phyloP scores from a whole-genome alignment of 2,888 invertebrate species.

The Galerucella nymphaeae region DNA sequence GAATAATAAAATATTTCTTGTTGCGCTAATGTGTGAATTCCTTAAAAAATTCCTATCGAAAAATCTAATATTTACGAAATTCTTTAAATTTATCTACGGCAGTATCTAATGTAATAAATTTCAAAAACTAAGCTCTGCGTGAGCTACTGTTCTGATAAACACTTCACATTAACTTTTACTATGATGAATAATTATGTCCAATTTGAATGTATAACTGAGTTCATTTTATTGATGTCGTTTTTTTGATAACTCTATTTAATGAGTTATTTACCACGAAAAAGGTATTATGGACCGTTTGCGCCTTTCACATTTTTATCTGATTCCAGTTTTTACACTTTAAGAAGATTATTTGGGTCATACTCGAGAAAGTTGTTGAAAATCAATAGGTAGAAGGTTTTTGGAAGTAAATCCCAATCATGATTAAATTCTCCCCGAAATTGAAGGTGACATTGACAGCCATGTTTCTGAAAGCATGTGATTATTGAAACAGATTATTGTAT shows the following conservation, averaged over 20 bases:
- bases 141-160: slow-evolving; percentile 30
- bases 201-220: slow-evolving; percentile 33
- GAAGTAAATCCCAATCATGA: no score
- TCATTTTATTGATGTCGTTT: slow-evolving; percentile 27
- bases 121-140: slow-evolving; percentile 29
- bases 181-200: slow-evolving; percentile 34
- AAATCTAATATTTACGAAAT: slow-evolving; percentile 27
- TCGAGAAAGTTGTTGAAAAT: not conserved
- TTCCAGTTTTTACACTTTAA: slow-evolving; percentile 8
- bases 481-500: no score
- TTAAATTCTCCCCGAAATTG: no score
- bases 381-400: no score
- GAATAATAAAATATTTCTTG: slow-evolving; percentile 7
- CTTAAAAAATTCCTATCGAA: slow-evolving; percentile 12
- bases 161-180: slow-evolving; percentile 30
- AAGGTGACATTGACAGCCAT: no score
- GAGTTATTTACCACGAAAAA: slow-evolving; percentile 26
- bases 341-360: not conserved
- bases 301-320: slow-evolving; percentile 21
- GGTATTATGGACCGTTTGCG: slow-evolving; percentile 6
- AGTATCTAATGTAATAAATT: slow-evolving; percentile 32
- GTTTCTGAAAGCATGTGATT: no score
- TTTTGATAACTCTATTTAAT: slow-evolving; percentile 36
- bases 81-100: slow-evolving; percentile 24
- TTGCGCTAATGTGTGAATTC: slow-evolving; percentile 22